Percentiles rank a stretch among this genome's conserved stretches.
Conservation (phyloP, 2,113 vertebrate genomes). For the Proterorhinus semilunaris region DNA sequence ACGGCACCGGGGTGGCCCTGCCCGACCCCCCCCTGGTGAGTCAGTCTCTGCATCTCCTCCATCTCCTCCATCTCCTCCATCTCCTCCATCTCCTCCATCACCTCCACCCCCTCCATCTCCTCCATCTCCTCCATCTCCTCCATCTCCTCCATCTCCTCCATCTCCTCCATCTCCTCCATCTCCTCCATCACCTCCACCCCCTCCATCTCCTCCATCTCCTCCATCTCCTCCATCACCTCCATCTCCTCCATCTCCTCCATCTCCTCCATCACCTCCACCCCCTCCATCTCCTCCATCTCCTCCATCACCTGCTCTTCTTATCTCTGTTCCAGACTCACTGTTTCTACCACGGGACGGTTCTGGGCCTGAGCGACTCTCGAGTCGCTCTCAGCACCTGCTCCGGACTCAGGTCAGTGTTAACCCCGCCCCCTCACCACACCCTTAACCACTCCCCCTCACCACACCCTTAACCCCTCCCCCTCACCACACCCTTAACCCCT, state of each 20-base stretch:
- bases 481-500: too few relatives aligned
- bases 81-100: background rate
- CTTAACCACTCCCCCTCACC: slow-evolving; percentile 35
- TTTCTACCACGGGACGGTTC: slow-evolving; percentile 81
- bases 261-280: too few relatives aligned
- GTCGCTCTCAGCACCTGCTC: slow-evolving; percentile 85
- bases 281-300: too few relatives aligned
- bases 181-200: too few relatives aligned
- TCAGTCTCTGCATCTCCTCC: background rate
- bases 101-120: too few relatives aligned
- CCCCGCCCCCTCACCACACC: too few relatives aligned
- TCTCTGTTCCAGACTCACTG: slow-evolving; percentile 77
- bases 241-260: background rate
- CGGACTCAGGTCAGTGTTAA: slow-evolving; percentile 81
- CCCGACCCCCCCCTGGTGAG: slow-evolving; percentile 77
- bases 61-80: too few relatives aligned
- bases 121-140: background rate
- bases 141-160: too few relatives aligned
- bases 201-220: background rate
- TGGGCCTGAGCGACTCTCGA: slow-evolving; percentile 72
- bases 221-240: too few relatives aligned
- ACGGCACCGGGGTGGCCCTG: slow-evolving; percentile 75
- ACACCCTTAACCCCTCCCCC: too few relatives aligned
- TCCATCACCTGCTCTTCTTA: background rate
- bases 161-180: background rate